Conservation (phyloP, 2,888 invertebrate genomes). For the Alloscopus bannaensis region DNA sequence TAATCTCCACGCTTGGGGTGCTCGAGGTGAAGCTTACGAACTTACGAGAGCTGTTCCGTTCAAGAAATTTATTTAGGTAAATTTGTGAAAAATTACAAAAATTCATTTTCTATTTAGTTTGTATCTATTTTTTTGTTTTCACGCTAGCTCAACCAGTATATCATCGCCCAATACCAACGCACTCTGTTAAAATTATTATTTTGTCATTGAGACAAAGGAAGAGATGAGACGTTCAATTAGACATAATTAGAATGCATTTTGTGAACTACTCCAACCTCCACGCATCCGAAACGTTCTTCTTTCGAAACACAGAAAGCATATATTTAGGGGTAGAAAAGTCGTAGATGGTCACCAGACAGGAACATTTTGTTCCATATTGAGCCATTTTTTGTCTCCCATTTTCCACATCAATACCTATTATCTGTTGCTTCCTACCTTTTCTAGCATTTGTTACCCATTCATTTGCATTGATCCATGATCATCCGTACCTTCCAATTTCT, state of each 20-base stretch:
- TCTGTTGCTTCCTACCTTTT: neutral
- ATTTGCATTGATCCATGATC: conserved; percentile 8
- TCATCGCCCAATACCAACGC: too few species aligned
- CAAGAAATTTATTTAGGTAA: too few species aligned
- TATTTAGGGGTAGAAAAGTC: neutral
- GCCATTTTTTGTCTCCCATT: too few species aligned
- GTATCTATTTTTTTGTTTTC: too few species aligned
- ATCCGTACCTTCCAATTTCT: neutral
- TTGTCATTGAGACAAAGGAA: neutral
- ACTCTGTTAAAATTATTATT: conserved; percentile 7
- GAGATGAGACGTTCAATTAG: conserved; percentile 50
- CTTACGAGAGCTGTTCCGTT: too few species aligned
- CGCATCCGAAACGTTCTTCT: neutral
- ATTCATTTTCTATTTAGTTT: too few species aligned
- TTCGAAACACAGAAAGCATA: neutral
- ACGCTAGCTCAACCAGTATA: too few species aligned
- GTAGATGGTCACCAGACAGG: neutral
- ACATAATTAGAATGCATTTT: conserved; percentile 66
- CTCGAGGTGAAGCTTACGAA: too few species aligned
- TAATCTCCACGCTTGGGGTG: too few species aligned
- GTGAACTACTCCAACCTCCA: conserved; percentile 50
- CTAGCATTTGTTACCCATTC: neutral
- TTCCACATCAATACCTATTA: neutral
- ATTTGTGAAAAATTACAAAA: too few species aligned
- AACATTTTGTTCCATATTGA: neutral